These are phyloP conservation scores for Aphyosemion australe DNA, from an alignment of 2,113 vertebrate species.

Conservation along the genomic window DNA sequence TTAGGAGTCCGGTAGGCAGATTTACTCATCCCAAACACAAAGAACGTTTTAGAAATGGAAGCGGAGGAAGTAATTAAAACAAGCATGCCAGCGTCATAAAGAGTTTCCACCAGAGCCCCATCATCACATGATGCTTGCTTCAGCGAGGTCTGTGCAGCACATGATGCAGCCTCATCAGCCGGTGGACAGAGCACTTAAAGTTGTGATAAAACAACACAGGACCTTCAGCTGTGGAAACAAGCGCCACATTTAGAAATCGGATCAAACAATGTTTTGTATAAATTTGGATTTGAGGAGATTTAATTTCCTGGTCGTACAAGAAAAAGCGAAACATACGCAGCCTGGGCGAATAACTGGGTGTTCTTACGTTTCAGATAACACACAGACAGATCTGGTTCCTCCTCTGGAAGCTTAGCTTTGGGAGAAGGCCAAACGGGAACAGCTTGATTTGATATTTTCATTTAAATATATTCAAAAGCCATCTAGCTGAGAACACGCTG, in stretches of 20 bases:
- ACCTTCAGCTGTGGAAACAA: constrained; percentile 21
- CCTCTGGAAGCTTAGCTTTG: constrained; percentile 1
- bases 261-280: constrained; percentile 6
- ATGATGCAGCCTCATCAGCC: constrained; percentile 2
- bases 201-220: constrained; percentile 12
- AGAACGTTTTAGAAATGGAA: neutral
- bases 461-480: constrained; percentile 18
- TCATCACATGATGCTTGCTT: constrained; percentile 11
- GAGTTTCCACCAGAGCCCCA: too few species aligned
- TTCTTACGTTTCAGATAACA: constrained; percentile 21
- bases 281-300: constrained; percentile 1
- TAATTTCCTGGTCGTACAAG: constrained; percentile 5
- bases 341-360: neutral
- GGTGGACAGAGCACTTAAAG: neutral
- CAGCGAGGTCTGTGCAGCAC: neutral
- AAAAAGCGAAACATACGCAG: constrained; percentile 1
- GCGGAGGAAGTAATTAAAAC: neutral
- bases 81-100: too few species aligned
- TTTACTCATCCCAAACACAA: too few species aligned
- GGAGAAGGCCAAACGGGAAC: constrained; percentile 1
- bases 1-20: neutral
- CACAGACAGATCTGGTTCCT: constrained; percentile 11
- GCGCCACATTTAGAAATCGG: constrained; percentile 10
- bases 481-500: neutral
- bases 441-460: constrained; percentile 21